These are phyloP conservation scores for Lytechinus variegatus DNA, from an alignment of 35 echinoderm and acorn worm genomes.

Conservation along the genomic window DNA sequence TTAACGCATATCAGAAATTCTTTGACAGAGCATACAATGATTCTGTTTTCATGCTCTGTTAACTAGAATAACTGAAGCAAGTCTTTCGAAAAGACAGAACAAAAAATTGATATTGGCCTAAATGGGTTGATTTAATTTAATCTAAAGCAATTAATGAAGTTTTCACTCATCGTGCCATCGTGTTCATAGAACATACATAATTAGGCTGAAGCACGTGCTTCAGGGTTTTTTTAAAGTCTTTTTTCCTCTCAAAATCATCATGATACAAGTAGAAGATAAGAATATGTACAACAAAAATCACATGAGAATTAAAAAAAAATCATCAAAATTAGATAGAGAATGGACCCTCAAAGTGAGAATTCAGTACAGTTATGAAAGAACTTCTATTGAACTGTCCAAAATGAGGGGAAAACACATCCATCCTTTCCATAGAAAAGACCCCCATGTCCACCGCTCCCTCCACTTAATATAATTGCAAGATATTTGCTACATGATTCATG, in stretches of 20 bases:
- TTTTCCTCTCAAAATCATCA: slow-evolving; percentile 17
- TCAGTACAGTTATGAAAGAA: not conserved
- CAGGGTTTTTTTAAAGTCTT: slow-evolving; percentile 14
- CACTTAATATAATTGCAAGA: not conserved
- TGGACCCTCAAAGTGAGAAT: too few species aligned
- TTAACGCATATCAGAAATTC: too few species aligned
- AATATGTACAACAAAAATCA: slow-evolving; percentile 37
- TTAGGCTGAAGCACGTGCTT: slow-evolving; percentile 39
- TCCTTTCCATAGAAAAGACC: not conserved
- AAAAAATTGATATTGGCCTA: not conserved
- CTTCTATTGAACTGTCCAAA: too few species aligned
- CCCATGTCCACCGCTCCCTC: not conserved
- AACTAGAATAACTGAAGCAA: too few species aligned
- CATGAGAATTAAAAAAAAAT: not conserved
- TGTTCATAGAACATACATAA: slow-evolving; percentile 49
- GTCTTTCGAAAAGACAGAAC: too few species aligned
- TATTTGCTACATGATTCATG: not conserved
- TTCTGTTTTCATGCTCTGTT: too few species aligned
- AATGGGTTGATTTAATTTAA: not conserved
- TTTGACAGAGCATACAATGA: too few species aligned
- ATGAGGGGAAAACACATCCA: too few species aligned
- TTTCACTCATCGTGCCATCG: not conserved
- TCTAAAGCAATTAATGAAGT: not conserved
- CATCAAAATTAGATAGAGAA: not conserved
- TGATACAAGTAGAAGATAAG: not conserved